Evolutionary conservation across 2,113 vertebrate genomes (phyloP).

Genomic region (Hippolais icterina): DNA sequence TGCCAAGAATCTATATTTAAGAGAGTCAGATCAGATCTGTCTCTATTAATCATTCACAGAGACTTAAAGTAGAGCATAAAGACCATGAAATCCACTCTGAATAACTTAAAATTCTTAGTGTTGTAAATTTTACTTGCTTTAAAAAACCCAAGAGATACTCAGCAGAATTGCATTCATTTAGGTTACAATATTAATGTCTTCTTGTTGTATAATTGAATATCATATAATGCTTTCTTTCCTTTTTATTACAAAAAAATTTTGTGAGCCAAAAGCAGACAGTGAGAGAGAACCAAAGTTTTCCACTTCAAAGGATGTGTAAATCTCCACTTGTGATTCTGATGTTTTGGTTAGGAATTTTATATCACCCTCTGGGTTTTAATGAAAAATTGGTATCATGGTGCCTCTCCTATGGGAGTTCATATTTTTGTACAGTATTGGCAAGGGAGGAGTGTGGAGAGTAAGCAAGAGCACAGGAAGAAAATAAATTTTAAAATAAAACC

Average conservation of each 20-base stretch:
- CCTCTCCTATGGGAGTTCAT: neutral
- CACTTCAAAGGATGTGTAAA: neutral
- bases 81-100: neutral
- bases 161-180: neutral
- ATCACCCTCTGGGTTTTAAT: neutral
- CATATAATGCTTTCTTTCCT: neutral
- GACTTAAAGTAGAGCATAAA: slow-evolving; percentile 10
- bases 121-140: neutral
- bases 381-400: neutral
- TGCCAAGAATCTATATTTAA: neutral
- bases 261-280: neutral
- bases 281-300: neutral
- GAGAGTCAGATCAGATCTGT: neutral
- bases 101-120: neutral
- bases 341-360: neutral
- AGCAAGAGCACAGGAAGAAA: neutral
- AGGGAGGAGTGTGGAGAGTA: neutral
- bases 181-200: neutral
- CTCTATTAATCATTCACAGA: neutral
- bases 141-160: neutral
- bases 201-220: neutral
- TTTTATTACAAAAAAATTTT: neutral
- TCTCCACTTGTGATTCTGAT: neutral
- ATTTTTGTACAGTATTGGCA: neutral
- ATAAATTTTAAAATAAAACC: neutral